Evolutionary conservation across 2,888 invertebrate genomes (phyloP).

Genomic region (Eristalis arbustorum): DNA sequence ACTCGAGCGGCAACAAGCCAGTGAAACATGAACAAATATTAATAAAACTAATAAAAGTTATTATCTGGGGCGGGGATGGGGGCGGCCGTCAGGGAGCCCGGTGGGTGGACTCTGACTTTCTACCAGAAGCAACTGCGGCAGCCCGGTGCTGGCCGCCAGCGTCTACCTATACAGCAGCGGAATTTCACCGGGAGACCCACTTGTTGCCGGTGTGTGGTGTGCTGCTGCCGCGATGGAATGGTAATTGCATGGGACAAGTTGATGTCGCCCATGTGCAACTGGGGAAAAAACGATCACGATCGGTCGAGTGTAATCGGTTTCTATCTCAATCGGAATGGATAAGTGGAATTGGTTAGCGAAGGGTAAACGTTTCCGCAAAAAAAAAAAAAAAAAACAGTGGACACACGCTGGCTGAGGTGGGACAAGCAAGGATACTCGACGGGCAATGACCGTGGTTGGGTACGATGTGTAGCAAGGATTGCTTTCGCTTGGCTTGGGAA

Average conservation of each 20-base stretch:
- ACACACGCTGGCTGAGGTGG: background rate
- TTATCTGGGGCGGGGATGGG: background rate
- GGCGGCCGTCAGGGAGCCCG: background rate
- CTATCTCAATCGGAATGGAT: conserved; percentile 47
- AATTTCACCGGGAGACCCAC: conserved; percentile 64
- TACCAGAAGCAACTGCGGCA: conserved; percentile 31
- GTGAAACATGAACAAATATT: conserved; percentile 43
- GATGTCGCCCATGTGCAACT: conserved; percentile 60
- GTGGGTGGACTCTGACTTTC: conserved; percentile 43
- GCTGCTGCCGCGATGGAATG: conserved; percentile 46
- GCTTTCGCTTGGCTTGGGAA: background rate
- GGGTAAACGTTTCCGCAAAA: conserved; percentile 3
- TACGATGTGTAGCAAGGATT: background rate
- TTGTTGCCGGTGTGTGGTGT: conserved; percentile 37
- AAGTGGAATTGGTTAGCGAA: conserved; percentile 31
- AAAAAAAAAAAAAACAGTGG: no score
- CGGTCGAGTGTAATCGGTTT: conserved; percentile 51
- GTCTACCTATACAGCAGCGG: conserved; percentile 2
- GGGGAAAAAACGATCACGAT: conserved; percentile 61
- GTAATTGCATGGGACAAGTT: conserved; percentile 67
- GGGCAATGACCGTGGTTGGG: background rate
- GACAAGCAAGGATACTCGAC: background rate
- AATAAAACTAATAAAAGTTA: conserved; percentile 43
- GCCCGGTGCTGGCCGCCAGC: conserved; percentile 14
- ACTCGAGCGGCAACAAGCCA: conserved; percentile 5